Conservation (phyloP, 2,113 vertebrate species). For the Silurus asotus region DNA sequence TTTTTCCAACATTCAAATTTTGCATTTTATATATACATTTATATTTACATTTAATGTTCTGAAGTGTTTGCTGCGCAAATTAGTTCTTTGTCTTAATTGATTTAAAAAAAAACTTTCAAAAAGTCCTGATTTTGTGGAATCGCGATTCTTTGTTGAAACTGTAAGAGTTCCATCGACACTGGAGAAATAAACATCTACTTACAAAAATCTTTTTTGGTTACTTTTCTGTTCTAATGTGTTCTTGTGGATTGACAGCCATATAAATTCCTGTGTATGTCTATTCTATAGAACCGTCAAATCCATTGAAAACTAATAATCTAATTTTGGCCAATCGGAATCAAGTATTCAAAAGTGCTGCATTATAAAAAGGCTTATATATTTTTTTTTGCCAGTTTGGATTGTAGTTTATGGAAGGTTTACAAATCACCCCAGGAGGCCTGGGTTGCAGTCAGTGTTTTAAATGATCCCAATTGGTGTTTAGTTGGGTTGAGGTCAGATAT, state of each 20-base stretch:
- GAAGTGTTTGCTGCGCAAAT: too few relatives aligned
- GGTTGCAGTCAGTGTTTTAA: too few relatives aligned
- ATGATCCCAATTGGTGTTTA: too few relatives aligned
- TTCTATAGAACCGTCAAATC: not conserved
- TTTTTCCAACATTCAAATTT: not conserved
- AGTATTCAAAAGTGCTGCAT: not conserved
- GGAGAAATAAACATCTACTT: not conserved
- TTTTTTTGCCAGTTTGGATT: too few relatives aligned
- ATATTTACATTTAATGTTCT: not conserved
- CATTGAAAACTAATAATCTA: not conserved
- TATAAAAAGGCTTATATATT: not conserved
- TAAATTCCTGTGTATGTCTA: not conserved
- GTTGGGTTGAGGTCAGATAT: too few relatives aligned
- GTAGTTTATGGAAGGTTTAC: too few relatives aligned
- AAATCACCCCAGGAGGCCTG: too few relatives aligned
- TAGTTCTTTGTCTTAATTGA: not conserved
- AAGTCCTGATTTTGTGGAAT: too few relatives aligned
- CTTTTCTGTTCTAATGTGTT: too few relatives aligned
- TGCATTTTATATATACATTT: not conserved
- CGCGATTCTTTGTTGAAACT: not conserved
- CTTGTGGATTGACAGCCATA: not conserved
- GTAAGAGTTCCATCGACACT: not conserved
- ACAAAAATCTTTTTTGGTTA: not conserved
- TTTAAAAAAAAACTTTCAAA: not conserved
- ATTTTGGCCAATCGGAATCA: not conserved